Base-by-base conservation (phyloP, 2,113 vertebrate species). In the Nanorana parkeri region DNA sequence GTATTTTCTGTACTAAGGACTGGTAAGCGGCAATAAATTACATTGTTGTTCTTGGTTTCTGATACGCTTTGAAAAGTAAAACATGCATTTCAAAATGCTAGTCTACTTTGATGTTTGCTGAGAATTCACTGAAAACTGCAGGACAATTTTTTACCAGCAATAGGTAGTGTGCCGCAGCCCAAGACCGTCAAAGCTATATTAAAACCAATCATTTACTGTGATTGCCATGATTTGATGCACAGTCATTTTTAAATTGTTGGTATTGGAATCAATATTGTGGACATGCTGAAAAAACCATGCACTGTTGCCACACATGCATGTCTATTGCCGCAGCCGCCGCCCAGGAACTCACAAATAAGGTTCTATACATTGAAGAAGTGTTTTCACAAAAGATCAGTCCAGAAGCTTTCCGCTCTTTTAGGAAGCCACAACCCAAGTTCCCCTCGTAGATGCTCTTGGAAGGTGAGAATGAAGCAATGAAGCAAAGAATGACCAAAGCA, bases 331-430 rank as follows among this genome's bases (percentile, higher is more conserved):
- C 88, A 90, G 84, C 92, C 87, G 88, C 91, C 88, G 88, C 89
- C 41, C 86, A 85, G 89, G 83, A 88, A 98, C 97, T 98, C 97
- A 99, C 98, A 96, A 97, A 97, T 87, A 97, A 92, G 85, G 94
- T 92, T 93, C 96, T 94, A 96, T 93, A 98, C 92, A 97, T 93
- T 86, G 96, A 96, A 89, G 96, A 89, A 72, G 97, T 97, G 91
- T 99, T 96, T 89, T 98, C 97, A 92, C 96, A 97, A 90, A 99
- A 97, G 91, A 98, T 97, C 81, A 98, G 95, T 91, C 96, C 96
- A 65, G 95, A 95, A 84, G 93, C 94, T 80, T 95, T 94, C 87
- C 96, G 92, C 93, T 97, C 97, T 92, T 96, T 95, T 92, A 98
- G 94, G 94, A 92, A 94, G 90, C 97, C 97, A 91, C 91, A 95